Evolutionary conservation across 2,888 invertebrate species (phyloP).

Genomic region (Drosophila rubida): DNA sequence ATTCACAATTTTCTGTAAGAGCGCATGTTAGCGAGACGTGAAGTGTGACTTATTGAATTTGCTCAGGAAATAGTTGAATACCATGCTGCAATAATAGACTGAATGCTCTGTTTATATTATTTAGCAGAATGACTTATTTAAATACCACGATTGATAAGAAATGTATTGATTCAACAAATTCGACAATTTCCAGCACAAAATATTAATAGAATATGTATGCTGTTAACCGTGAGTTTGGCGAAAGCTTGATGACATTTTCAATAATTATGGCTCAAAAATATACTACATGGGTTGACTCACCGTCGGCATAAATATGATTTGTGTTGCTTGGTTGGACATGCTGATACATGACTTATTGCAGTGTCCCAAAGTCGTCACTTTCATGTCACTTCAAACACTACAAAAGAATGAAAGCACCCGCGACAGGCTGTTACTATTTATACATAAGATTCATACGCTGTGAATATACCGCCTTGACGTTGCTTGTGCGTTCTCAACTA

Average conservation of each 20-base stretch:
- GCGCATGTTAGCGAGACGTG: neutral
- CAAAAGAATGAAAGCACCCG: conserved; percentile 84
- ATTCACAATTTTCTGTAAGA: neutral
- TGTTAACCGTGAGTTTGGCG: neutral
- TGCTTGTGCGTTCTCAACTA: neutral
- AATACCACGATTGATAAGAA: too few relatives aligned
- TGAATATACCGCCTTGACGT: conserved; percentile 1
- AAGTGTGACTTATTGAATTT: neutral
- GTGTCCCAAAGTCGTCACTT: conserved; percentile 85
- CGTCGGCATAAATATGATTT: conserved; percentile 84
- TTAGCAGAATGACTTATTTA: too few relatives aligned
- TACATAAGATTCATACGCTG: conserved; percentile 45
- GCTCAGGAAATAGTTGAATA: neutral
- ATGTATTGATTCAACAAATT: neutral
- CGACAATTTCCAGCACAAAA: neutral
- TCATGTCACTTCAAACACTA: conserved; percentile 85
- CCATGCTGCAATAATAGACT: neutral
- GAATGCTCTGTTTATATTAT: neutral
- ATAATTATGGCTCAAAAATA: neutral
- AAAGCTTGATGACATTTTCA: neutral
- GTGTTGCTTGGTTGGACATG: conserved; percentile 85
- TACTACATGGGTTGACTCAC: conserved; percentile 74
- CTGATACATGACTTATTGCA: conserved; percentile 85
- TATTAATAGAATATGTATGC: neutral
- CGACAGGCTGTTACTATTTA: conserved; percentile 81